Percentiles rank a stretch among this genome's conserved stretches.
Evolutionary conservation across 2,888 invertebrate species (phyloP).

Genomic region (Pycnomerus fuliginosus): DNA sequence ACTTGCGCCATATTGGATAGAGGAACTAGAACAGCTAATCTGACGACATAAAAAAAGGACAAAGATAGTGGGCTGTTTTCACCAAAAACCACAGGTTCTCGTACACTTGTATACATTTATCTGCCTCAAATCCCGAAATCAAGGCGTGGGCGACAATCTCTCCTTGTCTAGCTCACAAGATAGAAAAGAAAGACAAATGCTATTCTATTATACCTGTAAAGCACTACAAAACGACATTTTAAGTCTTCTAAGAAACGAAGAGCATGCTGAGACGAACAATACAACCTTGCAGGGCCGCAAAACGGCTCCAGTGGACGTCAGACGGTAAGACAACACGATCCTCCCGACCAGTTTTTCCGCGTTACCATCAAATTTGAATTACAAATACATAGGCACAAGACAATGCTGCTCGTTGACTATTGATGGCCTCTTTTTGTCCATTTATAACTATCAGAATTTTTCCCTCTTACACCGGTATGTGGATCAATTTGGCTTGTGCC

Average conservation of each 20-base stretch:
- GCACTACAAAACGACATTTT: conserved; percentile 22
- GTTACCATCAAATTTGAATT: conserved; percentile 26
- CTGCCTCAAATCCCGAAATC: conserved; percentile 12
- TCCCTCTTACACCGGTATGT: conserved; percentile 9
- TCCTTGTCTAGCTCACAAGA: conserved; percentile 2
- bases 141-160: conserved; percentile 11
- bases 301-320: conserved; percentile 15
- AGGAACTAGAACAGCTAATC: too few relatives aligned
- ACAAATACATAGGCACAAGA: conserved; percentile 20
- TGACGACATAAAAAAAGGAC: too few relatives aligned
- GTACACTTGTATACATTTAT: conserved; percentile 11
- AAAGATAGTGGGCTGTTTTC: too few relatives aligned
- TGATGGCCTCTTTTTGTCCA: conserved; percentile 1
- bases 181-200: conserved; percentile 10
- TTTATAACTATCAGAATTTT: conserved; percentile 4
- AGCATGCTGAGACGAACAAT: conserved; percentile 23
- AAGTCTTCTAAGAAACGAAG: conserved; percentile 18
- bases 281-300: conserved; percentile 25
- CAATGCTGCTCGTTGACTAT: conserved; percentile 6
- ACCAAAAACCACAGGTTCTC: too few relatives aligned
- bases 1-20: too few relatives aligned
- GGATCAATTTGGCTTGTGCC: conserved; percentile 14
- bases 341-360: conserved; percentile 28
- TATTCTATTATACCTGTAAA: conserved; percentile 21
- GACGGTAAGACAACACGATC: conserved; percentile 20